These are phyloP conservation scores for Noctua fimbriata DNA, from an alignment of 2,888 invertebrate genomes.

Conservation along the genomic window DNA sequence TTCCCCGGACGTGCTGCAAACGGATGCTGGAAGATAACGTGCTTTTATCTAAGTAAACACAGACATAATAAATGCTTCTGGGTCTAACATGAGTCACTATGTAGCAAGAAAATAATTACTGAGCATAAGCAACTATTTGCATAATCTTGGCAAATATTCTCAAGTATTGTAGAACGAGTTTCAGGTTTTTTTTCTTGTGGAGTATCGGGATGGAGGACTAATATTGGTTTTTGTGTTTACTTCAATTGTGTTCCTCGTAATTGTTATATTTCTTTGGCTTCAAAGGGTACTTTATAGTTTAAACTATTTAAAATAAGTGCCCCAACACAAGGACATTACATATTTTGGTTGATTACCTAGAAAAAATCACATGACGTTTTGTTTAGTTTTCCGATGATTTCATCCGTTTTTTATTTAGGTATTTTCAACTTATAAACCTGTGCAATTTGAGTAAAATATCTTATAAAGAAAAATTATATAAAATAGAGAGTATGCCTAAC, in stretches of 20 bases:
- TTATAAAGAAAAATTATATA: background rate
- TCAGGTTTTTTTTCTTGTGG: background rate
- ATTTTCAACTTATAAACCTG: background rate
- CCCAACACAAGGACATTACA: background rate
- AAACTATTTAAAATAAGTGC: background rate
- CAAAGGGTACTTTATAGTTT: background rate
- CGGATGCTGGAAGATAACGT: slow-evolving; percentile 70
- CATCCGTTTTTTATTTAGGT: background rate
- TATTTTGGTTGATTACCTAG: background rate
- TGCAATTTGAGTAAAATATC: background rate
- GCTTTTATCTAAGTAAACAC: slow-evolving; percentile 68
- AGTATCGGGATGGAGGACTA: background rate
- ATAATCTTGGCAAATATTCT: slow-evolving; percentile 47
- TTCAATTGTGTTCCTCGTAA: background rate
- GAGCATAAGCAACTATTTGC: slow-evolving; percentile 60
- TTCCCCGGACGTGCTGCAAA: slow-evolving; percentile 77
- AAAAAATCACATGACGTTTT: background rate
- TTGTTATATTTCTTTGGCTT: background rate
- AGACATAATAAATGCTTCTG: slow-evolving; percentile 67
- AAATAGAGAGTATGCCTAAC: background rate
- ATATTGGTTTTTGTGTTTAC: slow-evolving; percentile 22
- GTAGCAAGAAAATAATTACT: slow-evolving; percentile 61
- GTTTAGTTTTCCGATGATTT: background rate
- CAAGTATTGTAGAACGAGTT: slow-evolving; percentile 12
- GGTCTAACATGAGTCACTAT: slow-evolving; percentile 55